phyloP scores from a whole-genome alignment of 2,113 vertebrate species.

The Oreochromis spilurus region DNA sequence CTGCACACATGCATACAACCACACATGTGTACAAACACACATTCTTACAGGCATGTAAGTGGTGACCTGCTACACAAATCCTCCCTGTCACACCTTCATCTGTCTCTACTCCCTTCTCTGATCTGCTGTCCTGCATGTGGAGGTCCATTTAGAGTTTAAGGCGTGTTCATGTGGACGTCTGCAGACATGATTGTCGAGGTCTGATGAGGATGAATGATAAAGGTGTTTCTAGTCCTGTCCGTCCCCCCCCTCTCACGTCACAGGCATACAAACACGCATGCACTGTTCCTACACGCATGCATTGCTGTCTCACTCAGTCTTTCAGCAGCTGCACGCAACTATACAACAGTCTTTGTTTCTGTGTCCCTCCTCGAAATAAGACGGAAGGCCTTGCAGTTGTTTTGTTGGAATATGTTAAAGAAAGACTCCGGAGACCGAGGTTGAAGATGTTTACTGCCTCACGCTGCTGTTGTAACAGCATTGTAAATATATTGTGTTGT shows the following conservation, averaged over 20 bases:
- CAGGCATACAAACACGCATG: constrained; percentile 33
- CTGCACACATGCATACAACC: not conserved
- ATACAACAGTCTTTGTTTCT: constrained; percentile 7
- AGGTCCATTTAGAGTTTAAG: constrained; percentile 29
- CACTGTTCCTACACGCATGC: constrained; percentile 53
- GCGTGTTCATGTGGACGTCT: not conserved
- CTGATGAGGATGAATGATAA: not conserved
- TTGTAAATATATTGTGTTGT: not conserved
- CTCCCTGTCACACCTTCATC: constrained; percentile 12
- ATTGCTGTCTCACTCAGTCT: constrained; percentile 23
- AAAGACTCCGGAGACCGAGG: not conserved
- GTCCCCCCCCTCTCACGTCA: not conserved
- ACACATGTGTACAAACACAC: not conserved
- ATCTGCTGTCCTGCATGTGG: constrained; percentile 48
- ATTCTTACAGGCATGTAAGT: constrained; percentile 57
- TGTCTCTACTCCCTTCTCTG: constrained; percentile 29
- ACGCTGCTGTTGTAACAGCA: not conserved
- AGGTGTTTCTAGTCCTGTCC: constrained; percentile 29
- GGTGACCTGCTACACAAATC: constrained; percentile 10
- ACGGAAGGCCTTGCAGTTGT: not conserved
- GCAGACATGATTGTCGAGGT: not conserved
- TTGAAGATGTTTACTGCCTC: not conserved
- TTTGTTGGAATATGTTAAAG: not conserved
- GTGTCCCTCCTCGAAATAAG: constrained; percentile 9
- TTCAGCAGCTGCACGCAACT: constrained; percentile 39